Evolutionary conservation across 2,888 invertebrate species (phyloP).

Genomic region (Ophion costatus): DNA sequence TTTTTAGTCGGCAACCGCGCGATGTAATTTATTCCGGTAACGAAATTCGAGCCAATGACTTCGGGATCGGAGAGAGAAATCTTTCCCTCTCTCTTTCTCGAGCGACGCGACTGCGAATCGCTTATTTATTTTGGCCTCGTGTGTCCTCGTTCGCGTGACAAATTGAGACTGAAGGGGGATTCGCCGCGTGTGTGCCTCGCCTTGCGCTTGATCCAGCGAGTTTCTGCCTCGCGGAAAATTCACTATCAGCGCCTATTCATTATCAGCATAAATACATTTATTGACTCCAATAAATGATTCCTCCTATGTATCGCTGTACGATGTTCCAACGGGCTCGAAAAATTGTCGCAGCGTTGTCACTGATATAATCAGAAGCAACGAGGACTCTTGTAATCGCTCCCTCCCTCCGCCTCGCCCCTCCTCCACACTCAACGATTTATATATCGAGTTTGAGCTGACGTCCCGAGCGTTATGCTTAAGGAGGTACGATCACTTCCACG

Average conservation of each 20-base stretch:
- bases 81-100: not conserved
- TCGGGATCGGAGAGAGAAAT: not conserved
- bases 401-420: not conserved
- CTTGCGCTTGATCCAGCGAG: not conserved
- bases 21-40: not conserved
- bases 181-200: not conserved
- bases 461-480: too few relatives aligned
- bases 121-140: slow-evolving; percentile 44
- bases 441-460: too few relatives aligned
- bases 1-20: not conserved
- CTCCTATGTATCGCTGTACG: not conserved
- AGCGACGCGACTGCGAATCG: slow-evolving; percentile 11
- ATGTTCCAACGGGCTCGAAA: not conserved
- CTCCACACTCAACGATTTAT: not conserved
- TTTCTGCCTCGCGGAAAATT: not conserved
- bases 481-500: too few relatives aligned
- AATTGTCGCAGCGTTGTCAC: not conserved
- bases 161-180: slow-evolving; percentile 52
- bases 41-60: not conserved
- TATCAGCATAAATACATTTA: slow-evolving; percentile 62
- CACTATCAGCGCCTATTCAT: slow-evolving; percentile 24
- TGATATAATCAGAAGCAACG: not conserved
- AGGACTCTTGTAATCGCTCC: not conserved
- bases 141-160: slow-evolving; percentile 31
- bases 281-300: slow-evolving; percentile 19